Percentiles rank a stretch among this genome's conserved stretches.
Conservation (phyloP, 1,140 invertebrate genomes). For the Ladona fulva region DNA sequence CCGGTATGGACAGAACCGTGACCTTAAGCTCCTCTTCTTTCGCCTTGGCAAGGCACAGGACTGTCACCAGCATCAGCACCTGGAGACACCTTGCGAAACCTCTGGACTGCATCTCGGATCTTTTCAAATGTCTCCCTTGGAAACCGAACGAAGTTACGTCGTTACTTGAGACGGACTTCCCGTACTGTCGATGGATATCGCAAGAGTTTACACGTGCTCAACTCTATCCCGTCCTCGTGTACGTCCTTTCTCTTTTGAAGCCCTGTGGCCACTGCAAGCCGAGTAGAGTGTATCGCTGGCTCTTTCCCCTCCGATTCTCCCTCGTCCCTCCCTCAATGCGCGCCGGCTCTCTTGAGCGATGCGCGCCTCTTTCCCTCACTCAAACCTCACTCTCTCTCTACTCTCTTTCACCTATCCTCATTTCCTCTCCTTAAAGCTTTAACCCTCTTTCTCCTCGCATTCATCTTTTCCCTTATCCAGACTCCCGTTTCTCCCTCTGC, state of each 20-base stretch:
- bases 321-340: conserved; percentile 18
- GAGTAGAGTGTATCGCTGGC: conserved; percentile 22
- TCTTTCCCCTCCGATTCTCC: conserved; percentile 20
- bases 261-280: neutral
- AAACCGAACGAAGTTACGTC: no score
- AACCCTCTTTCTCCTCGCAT: neutral
- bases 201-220: neutral
- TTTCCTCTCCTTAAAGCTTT: no score
- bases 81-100: neutral
- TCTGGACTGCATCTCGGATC: neutral
- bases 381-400: neutral
- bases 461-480: neutral
- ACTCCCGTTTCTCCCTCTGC: neutral
- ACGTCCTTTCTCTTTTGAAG: neutral
- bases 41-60: conserved; percentile 30
- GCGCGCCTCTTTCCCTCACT: neutral
- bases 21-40: conserved; percentile 58
- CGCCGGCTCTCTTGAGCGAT: neutral
- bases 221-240: neutral
- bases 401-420: neutral
- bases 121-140: no score
- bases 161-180: no score
- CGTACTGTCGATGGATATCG: no score
- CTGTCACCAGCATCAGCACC: neutral
- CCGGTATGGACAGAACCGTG: conserved; percentile 66